Conservation (phyloP, 2,888 invertebrate species). For the Hyposoter dolosus region DNA sequence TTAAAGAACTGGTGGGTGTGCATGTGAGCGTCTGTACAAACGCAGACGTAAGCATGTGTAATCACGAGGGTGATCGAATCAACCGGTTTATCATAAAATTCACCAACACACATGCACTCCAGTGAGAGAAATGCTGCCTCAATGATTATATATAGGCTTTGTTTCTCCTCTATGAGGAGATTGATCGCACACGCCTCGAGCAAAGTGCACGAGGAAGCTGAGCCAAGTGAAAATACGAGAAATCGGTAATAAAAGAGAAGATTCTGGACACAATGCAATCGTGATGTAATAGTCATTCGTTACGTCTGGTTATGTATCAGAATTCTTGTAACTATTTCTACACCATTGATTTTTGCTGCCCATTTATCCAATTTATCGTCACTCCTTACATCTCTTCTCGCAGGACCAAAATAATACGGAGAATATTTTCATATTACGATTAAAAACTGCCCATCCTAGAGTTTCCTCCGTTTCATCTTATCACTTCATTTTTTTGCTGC, state of each 20-base stretch:
- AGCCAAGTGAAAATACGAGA: constrained; percentile 11
- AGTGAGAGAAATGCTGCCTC: not conserved
- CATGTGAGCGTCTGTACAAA: not conserved
- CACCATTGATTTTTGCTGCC: not conserved
- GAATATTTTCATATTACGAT: not conserved
- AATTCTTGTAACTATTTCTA: not conserved
- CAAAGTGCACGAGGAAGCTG: constrained; percentile 52
- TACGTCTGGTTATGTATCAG: not conserved
- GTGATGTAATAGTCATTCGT: constrained; percentile 37
- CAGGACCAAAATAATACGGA: not conserved
- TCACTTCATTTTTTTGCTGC: not conserved
- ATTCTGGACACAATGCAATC: constrained; percentile 32
- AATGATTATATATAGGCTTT: constrained; percentile 23
- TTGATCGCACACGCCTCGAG: constrained; percentile 12
- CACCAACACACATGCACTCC: not conserved
- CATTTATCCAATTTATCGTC: not conserved
- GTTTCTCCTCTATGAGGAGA: constrained; percentile 13
- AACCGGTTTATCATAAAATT: constrained; percentile 46
- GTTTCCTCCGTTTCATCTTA: not conserved
- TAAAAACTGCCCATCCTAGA: not conserved
- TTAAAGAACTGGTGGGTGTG: constrained; percentile 39
- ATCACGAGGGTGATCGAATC: constrained; percentile 29
- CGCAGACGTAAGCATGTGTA: constrained; percentile 6
- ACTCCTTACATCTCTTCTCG: not conserved
- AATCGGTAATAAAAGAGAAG: constrained; percentile 14